These are phyloP conservation scores for Megatriorchis doriae DNA, from an alignment of 2,113 vertebrate genomes.

Conservation along the genomic window DNA sequence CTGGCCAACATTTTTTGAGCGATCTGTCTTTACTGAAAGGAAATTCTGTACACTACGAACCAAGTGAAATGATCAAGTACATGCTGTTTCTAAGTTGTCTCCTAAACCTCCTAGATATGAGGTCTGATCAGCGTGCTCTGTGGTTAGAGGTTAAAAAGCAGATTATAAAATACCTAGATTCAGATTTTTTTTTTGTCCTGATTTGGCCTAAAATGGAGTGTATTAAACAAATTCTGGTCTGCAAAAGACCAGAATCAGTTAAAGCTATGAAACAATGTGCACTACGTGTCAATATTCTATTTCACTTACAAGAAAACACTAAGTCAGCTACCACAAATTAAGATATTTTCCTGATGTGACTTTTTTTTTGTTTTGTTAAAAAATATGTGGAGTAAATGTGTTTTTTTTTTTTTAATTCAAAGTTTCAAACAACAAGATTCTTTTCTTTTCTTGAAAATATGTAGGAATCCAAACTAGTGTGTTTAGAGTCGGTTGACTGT, in stretches of 20 bases:
- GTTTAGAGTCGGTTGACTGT: constrained; percentile 99
- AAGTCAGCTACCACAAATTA: constrained; percentile 88
- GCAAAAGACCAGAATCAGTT: constrained; percentile 84
- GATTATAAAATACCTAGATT: constrained; percentile 91
- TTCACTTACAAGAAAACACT: constrained; percentile 87
- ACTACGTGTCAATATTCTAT: constrained; percentile 87
- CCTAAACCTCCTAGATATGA: constrained; percentile 84
- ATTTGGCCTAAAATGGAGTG: constrained; percentile 93
- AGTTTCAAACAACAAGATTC: constrained; percentile 83
- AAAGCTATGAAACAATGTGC: constrained; percentile 93
- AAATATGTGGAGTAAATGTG: constrained; percentile 90
- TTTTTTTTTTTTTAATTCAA: constrained; percentile 75
- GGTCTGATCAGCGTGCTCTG: constrained; percentile 90
- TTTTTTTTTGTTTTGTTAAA: constrained; percentile 87
- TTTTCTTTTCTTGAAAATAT: constrained; percentile 88
- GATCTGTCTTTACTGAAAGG: neutral
- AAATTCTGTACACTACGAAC: constrained; percentile 42
- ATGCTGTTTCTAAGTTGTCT: constrained; percentile 83
- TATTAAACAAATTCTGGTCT: constrained; percentile 86
- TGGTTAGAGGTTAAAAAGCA: constrained; percentile 92
- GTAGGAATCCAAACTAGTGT: constrained; percentile 91
- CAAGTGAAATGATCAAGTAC: constrained; percentile 72
- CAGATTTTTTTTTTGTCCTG: constrained; percentile 86
- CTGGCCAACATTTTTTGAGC: constrained; percentile 34
- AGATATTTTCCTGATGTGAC: constrained; percentile 86